Conservation (phyloP, 2,888 invertebrate genomes). For the Tipula lateralis region DNA sequence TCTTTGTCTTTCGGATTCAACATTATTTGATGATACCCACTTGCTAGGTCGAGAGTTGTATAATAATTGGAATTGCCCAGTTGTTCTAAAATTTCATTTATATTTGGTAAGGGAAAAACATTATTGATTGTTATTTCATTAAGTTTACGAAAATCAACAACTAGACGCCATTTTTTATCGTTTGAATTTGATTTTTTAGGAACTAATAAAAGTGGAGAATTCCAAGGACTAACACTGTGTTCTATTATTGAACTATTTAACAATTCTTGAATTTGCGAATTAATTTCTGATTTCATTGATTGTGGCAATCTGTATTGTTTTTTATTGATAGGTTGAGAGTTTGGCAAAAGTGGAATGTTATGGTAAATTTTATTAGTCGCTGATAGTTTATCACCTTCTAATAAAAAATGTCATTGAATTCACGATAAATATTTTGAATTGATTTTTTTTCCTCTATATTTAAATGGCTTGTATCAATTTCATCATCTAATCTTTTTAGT, state of each 20-base stretch:
- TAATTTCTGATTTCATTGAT: not conserved
- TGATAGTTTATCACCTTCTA: slow-evolving; percentile 28
- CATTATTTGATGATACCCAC: no score
- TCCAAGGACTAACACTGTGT: not conserved
- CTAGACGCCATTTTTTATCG: slow-evolving; percentile 4
- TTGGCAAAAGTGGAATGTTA: not conserved
- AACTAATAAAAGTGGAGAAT: slow-evolving; percentile 24
- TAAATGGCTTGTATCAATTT: no score
- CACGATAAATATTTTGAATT: no score
- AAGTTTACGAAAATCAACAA: no score
- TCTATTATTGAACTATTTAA: no score
- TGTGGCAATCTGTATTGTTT: slow-evolving; percentile 25
- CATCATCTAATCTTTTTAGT: not conserved
- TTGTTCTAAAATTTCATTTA: not conserved
- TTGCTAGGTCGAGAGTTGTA: no score
- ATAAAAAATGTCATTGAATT: no score
- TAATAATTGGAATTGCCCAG: not conserved
- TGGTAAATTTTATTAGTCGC: not conserved
- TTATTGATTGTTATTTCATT: no score
- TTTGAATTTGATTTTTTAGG: slow-evolving; percentile 12
- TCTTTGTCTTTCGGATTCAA: no score
- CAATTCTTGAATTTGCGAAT: no score
- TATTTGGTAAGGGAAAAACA: no score
- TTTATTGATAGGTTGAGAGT: not conserved
- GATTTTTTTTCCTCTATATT: no score